phyloP scores from a whole-genome alignment of 2,797 vertebrate species.

The Nannoperca obscura region DNA sequence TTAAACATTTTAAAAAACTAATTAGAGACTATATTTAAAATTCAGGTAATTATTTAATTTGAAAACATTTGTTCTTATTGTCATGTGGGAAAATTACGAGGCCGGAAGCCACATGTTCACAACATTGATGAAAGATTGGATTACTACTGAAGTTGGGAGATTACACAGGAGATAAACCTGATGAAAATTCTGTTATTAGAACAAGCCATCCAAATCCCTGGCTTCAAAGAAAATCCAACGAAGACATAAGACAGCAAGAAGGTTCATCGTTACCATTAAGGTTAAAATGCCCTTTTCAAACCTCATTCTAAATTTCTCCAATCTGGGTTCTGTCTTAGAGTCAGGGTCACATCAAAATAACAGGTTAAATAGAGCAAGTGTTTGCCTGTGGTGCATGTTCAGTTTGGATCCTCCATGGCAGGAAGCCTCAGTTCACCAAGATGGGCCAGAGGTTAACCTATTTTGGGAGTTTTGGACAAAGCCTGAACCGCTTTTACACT shows the following conservation, averaged over 20 bases:
- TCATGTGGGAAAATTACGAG: not conserved
- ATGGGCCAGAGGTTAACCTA: conserved; percentile 50
- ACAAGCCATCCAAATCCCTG: conserved; percentile 4
- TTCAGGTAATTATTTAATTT: not conserved
- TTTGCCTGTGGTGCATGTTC: conserved; percentile 44
- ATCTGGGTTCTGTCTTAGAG: conserved; percentile 20
- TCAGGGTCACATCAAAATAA: conserved; percentile 57
- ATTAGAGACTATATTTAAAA: conserved; percentile 15
- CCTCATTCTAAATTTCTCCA: conserved; percentile 19
- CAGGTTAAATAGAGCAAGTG: conserved; percentile 46
- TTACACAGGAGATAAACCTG: conserved; percentile 34
- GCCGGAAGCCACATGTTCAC: not conserved
- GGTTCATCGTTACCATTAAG: conserved; percentile 37
- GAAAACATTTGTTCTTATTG: not conserved
- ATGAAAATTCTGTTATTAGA: conserved; percentile 29
- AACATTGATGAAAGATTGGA: conserved; percentile 26
- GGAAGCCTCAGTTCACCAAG: conserved; percentile 54
- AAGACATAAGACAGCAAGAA: conserved; percentile 34
- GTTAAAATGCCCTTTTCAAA: conserved; percentile 26
- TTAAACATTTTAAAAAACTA: conserved; percentile 22
- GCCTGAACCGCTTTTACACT: conserved; percentile 64
- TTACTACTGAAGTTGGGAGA: conserved; percentile 40
- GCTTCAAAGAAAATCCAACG: conserved; percentile 23
- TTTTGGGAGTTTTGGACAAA: conserved; percentile 28
- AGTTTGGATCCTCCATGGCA: conserved; percentile 60